phyloP scores from a whole-genome alignment of 1,140 invertebrate species.

The Drosophila aff. region DNA sequence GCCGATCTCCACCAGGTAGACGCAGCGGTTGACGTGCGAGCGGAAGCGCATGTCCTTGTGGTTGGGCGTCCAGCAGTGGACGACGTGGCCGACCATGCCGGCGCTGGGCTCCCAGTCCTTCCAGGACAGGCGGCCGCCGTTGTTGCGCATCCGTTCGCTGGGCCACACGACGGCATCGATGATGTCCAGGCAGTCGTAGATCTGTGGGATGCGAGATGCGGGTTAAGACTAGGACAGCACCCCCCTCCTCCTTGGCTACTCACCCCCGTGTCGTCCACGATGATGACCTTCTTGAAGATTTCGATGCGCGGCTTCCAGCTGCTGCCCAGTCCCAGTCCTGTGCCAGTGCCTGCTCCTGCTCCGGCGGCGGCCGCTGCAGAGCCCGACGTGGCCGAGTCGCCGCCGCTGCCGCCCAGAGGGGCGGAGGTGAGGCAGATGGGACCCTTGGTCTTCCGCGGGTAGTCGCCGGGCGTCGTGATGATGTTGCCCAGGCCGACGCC shows the following conservation, averaged over 20 bases:
- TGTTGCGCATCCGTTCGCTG: constrained; percentile 92
- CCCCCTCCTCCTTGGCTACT: constrained; percentile 16
- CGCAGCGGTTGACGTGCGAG: constrained; percentile 95
- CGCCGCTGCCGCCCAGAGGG: not conserved
- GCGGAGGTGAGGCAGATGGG: constrained; percentile 74
- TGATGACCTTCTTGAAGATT: constrained; percentile 87
- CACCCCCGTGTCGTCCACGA: constrained; percentile 87
- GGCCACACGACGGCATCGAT: constrained; percentile 97
- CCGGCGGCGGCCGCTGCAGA: not conserved
- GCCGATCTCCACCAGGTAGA: constrained; percentile 96
- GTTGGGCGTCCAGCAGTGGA: constrained; percentile 96
- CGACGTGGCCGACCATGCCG: constrained; percentile 96
- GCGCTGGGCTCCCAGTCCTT: constrained; percentile 94
- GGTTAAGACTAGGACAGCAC: too few relatives aligned
- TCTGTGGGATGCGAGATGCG: constrained; percentile 73
- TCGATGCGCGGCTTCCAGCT: constrained; percentile 85
- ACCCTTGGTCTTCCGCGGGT: constrained; percentile 81
- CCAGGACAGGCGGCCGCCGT: constrained; percentile 94
- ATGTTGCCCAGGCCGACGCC: constrained; percentile 67
- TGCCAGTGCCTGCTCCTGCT: not conserved
- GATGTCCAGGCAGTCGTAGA: constrained; percentile 96
- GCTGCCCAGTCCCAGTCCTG: not conserved
- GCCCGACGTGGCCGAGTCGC: constrained; percentile 3
- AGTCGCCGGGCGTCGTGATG: constrained; percentile 79
- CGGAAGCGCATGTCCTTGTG: constrained; percentile 93